Base-by-base conservation (phyloP, 2,888 invertebrate genomes). In the Cosmopolites sordidus region DNA sequence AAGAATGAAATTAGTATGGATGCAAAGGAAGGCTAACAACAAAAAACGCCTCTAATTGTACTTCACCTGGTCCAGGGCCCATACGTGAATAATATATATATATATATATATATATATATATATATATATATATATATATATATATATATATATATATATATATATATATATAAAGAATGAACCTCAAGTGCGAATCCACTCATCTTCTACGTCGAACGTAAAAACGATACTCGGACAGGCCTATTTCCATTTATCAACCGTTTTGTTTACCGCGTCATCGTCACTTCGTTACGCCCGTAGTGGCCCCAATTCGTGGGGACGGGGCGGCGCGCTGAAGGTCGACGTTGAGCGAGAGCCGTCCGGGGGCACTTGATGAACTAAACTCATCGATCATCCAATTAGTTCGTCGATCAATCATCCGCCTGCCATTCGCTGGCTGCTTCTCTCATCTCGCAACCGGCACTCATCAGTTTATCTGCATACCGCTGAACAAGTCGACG, bases 311-410 rank as follows among this genome's bases (percentile, higher is more conserved):
- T 60, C 60, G 58, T 60, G 61, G 58, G 62, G 53, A 59, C 54
- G 59, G 58, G 60, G 61, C 62, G 64, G 56, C 59, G 64, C 59
- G 61, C 22, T 8, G 22, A 8, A 22, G 22, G 22, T 22, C 22
- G 22, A n/a, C 22, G 22, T 22, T 8, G 22, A 22, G 63, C 60
- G 64, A 56, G 64, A 60, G 58, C 63, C 62, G 59, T 63, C 61
- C 62, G 64, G 63, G 64, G 64, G 66, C 66, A 69, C 71, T 73
- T 73, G 73, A 73, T 73, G 73, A 75, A 75, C 74, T 74, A 71
- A 73, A 71, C 75, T 77, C 83, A 86, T 86, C 85, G 81, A 85
- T 86, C 86, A 85, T 79, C 81, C 85, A 86, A 86, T 86, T 86
- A 86, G 81, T 75, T 65, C 66, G 66, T 71, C 78, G 83, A 86